phyloP scores from a whole-genome alignment of 2,888 invertebrate genomes.

The Spialia ferax region DNA sequence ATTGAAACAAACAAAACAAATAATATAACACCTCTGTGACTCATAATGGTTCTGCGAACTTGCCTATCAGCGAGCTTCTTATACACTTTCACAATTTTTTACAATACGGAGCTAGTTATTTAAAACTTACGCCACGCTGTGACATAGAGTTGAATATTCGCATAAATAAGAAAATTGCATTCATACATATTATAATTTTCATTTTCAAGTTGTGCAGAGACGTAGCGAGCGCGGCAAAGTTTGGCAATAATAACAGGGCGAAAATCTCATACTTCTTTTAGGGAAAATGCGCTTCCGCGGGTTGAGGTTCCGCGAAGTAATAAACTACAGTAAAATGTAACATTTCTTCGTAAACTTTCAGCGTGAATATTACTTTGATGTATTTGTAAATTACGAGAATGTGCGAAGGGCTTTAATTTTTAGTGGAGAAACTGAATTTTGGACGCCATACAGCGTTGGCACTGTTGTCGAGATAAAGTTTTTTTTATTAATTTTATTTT shows the following conservation, averaged over 20 bases:
- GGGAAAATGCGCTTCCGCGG: constrained; percentile 28
- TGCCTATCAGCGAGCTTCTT: constrained; percentile 10
- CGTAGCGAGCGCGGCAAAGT: constrained; percentile 42
- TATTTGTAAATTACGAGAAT: background rate
- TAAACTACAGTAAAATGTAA: constrained; percentile 27
- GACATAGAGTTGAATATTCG: constrained; percentile 25
- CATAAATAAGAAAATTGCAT: constrained; percentile 42
- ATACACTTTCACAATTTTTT: constrained; percentile 21
- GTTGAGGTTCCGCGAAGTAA: constrained; percentile 26
- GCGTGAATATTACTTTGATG: background rate
- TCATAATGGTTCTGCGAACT: constrained; percentile 1
- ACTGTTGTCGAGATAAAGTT: too few species aligned
- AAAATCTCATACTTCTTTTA: constrained; percentile 39
- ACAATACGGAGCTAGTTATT: constrained; percentile 19
- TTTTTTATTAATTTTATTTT: too few species aligned
- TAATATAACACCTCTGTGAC: constrained; percentile 1
- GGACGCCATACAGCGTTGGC: too few species aligned
- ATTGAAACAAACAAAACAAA: background rate
- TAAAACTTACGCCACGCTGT: constrained; percentile 24
- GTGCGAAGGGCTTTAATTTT: too few species aligned
- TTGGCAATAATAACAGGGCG: constrained; percentile 42
- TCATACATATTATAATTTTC: constrained; percentile 44
- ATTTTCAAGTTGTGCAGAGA: constrained; percentile 43
- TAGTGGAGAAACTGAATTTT: background rate
- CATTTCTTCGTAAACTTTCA: constrained; percentile 27